A percentile compares a stretch with the other conserved stretches of the same genome.
These are phyloP conservation scores for Drosophila orosa DNA, from an alignment of 1,140 invertebrate species.

Conservation along the genomic window DNA sequence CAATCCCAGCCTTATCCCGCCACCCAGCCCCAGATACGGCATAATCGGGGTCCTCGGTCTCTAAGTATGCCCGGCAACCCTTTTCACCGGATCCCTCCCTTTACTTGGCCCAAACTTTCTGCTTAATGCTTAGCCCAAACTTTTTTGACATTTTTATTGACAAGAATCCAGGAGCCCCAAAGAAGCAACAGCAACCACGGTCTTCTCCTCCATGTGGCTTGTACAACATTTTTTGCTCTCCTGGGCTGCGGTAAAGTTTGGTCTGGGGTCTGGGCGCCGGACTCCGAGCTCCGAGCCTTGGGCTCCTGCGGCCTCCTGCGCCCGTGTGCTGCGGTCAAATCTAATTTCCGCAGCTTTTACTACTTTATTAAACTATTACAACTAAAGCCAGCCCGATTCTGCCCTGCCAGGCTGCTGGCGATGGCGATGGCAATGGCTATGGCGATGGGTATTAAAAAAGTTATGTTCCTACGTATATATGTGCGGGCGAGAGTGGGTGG, in stretches of 20 bases:
- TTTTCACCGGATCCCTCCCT: slow-evolving; percentile 51
- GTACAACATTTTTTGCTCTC: slow-evolving; percentile 43
- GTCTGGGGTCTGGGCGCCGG: slow-evolving; percentile 43
- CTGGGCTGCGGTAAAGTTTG: slow-evolving; percentile 54
- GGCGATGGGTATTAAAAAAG: slow-evolving; percentile 76
- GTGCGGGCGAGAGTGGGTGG: slow-evolving; percentile 1
- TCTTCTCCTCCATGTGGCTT: slow-evolving; percentile 27
- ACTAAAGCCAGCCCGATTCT: slow-evolving; percentile 59
- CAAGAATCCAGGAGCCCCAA: slow-evolving; percentile 58
- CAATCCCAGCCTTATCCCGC: slow-evolving; percentile 9
- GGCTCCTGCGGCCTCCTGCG: slow-evolving; percentile 41
- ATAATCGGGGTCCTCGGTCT: slow-evolving; percentile 7
- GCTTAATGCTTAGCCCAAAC: slow-evolving; percentile 75
- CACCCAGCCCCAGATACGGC: slow-evolving; percentile 9
- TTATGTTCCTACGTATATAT: slow-evolving; percentile 50
- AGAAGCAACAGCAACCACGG: slow-evolving; percentile 51
- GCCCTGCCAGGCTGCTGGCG: slow-evolving; percentile 16
- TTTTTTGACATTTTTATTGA: slow-evolving; percentile 83
- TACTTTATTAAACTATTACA: slow-evolving; percentile 83
- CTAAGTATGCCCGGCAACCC: slow-evolving; percentile 54
- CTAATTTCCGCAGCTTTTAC: slow-evolving; percentile 83
- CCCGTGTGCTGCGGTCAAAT: slow-evolving; percentile 78
- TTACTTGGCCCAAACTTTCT: slow-evolving; percentile 44
- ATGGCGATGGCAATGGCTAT: slow-evolving; percentile 4
- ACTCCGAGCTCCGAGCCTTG: no score